phyloP scores from a whole-genome alignment of 2,888 invertebrate species.

The Macaria notata region DNA sequence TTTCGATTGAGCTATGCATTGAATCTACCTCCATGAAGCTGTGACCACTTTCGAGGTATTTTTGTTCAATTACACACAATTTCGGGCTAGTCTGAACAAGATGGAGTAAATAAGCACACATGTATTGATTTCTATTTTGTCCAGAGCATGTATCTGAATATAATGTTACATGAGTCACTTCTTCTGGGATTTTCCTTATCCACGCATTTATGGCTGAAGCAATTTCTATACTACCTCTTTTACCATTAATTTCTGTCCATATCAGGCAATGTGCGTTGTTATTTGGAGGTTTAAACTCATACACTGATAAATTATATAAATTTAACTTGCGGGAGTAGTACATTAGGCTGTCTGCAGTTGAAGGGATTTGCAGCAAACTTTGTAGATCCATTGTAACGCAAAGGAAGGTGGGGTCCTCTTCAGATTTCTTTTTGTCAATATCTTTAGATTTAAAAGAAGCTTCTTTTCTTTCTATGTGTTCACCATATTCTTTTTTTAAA shows the following conservation, averaged over 20 bases:
- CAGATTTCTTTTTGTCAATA: not conserved
- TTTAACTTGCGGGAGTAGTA: slow-evolving; percentile 2
- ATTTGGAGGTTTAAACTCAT: slow-evolving; percentile 1
- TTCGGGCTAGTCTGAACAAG: not conserved
- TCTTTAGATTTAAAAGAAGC: slow-evolving; percentile 1
- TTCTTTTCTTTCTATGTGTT: slow-evolving; percentile 1
- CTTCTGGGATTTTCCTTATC: not conserved
- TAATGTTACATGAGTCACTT: not conserved
- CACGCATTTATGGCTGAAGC: not conserved
- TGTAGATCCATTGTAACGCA: slow-evolving; percentile 2
- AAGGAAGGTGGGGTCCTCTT: not conserved
- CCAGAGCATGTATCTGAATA: slow-evolving; percentile 1
- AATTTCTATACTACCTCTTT: slow-evolving; percentile 1
- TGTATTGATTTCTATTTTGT: slow-evolving; percentile 1
- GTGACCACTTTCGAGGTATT: slow-evolving; percentile 2
- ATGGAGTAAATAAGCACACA: not conserved
- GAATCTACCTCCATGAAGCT: slow-evolving; percentile 1
- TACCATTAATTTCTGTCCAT: slow-evolving; percentile 3
- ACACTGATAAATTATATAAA: not conserved
- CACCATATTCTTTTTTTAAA: not conserved
- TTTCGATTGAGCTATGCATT: slow-evolving; percentile 3
- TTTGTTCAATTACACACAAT: not conserved
- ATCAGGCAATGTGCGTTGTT: slow-evolving; percentile 1
- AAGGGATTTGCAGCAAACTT: not conserved
- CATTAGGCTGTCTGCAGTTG: slow-evolving; percentile 2